Evolutionary conservation across 2,113 vertebrate genomes (phyloP).

Genomic region (Catharus fuscescens): DNA sequence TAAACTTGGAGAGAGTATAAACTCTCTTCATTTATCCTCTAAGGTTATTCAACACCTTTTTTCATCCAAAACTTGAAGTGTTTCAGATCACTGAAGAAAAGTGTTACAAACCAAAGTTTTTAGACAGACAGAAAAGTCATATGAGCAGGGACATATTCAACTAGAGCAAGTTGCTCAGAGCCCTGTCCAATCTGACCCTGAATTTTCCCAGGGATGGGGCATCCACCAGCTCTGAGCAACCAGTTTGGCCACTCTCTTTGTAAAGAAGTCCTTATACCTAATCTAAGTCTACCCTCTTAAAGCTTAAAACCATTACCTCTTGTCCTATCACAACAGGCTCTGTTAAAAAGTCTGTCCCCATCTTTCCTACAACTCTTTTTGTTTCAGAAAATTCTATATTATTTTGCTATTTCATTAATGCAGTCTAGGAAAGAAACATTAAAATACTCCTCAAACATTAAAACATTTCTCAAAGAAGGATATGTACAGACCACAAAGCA

Average conservation of each 20-base stretch:
- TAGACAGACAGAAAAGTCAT: neutral
- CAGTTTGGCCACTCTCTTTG: neutral
- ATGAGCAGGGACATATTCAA: neutral
- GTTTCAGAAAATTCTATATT: neutral
- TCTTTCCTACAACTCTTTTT: neutral
- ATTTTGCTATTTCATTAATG: neutral
- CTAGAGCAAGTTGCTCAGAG: neutral
- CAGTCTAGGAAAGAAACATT: neutral
- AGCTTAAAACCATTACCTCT: neutral
- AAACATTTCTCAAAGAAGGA: neutral
- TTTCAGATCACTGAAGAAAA: neutral
- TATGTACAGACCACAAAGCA: neutral
- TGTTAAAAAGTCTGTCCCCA: neutral
- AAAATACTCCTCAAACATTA: neutral
- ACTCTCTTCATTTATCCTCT: neutral
- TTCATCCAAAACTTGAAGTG: neutral
- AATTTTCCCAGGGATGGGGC: neutral
- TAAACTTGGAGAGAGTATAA: neutral
- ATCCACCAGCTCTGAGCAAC: neutral
- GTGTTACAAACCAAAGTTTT: neutral
- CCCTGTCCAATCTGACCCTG: accelerated
- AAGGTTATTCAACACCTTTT: neutral
- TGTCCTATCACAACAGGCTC: neutral
- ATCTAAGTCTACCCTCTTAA: neutral
- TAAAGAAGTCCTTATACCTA: neutral